Base-by-base conservation (phyloP, 2,113 vertebrate genomes). In the Phrynosoma platyrhinos region DNA sequence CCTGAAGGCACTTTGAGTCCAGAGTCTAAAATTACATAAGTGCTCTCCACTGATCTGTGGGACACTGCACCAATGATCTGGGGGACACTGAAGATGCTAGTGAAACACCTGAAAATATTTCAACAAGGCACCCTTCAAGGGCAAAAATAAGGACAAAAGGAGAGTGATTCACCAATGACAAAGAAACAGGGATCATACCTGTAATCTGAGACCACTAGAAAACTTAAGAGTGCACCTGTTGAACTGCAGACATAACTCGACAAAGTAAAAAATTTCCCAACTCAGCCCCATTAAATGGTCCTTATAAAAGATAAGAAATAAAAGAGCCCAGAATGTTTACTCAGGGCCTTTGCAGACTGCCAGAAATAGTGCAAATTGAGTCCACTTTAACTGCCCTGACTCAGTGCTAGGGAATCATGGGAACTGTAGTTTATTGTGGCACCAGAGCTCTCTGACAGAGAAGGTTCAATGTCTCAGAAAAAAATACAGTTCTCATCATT, bases 241-340 rank as follows among this genome's bases (percentile, higher is more conserved):
- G 1, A 79, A 68, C 2, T 87, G 62, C 55, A 72, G 23, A 14
- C 40, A 53, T 62, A 36, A 9, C 7, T 4, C 13, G 32, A 23
- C 75, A 84, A 79, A 36, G 79, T 14, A 21, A 80, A 2, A 77
- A 42, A 71, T 18, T n/a, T 80, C 85, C 78, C 85, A 85, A 86
- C 53, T 74, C 91, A 85, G 53, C 68, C 79, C 90, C 88, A 92
- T 95, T 93, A 90, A 94, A 89, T n/a, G 42, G 71, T 83, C 89
- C 83, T 94, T 90, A 92, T 89, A 89, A 84, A 88, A 93, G 94
- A 93, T 92, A 93, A 93, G 90, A 88, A 76, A 91, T 90, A 92
- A 93, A 90, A 89, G 66, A 90, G 86, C 87, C 66, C 74, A 83
- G 84, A 89, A 75, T 89, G 82, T 87, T 94, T 94, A 92, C 82